phyloP scores from a whole-genome alignment of 2,113 vertebrate species.

The Artemisiospiza belli region DNA sequence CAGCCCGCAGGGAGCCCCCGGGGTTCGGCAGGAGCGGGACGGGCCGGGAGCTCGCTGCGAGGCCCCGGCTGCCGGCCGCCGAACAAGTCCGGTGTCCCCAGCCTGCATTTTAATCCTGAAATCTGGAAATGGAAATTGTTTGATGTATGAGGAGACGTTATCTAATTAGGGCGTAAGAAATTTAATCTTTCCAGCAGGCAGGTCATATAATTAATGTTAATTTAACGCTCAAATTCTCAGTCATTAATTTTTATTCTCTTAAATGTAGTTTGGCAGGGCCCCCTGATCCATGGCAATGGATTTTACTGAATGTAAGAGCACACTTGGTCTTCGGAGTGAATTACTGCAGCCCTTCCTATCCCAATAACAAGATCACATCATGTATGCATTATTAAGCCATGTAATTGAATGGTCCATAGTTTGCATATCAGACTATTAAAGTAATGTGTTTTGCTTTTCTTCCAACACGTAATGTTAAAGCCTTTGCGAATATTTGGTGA shows the following conservation, averaged over 20 bases:
- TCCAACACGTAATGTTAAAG: slow-evolving; percentile 97
- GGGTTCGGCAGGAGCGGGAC: background rate
- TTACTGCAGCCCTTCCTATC: slow-evolving; percentile 86
- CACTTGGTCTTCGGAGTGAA: slow-evolving; percentile 87
- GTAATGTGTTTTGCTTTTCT: slow-evolving; percentile 99
- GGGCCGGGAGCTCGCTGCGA: background rate
- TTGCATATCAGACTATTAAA: slow-evolving; percentile 99
- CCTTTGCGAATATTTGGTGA: slow-evolving; percentile 93
- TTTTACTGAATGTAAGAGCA: slow-evolving; percentile 84
- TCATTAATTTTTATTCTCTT: slow-evolving; percentile 99
- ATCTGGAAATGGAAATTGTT: slow-evolving; percentile 86
- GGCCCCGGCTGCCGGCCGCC: background rate
- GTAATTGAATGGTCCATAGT: slow-evolving; percentile 99
- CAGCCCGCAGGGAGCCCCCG: background rate
- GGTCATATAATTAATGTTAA: slow-evolving; percentile 99
- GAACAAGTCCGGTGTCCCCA: background rate
- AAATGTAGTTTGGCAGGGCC: slow-evolving; percentile 92
- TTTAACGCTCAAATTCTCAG: slow-evolving; percentile 99
- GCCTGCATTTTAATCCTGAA: slow-evolving; percentile 68
- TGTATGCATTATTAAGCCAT: slow-evolving; percentile 99
- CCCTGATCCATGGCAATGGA: slow-evolving; percentile 83
- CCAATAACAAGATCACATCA: slow-evolving; percentile 97
- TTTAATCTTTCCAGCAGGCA: slow-evolving; percentile 98
- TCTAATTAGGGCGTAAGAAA: slow-evolving; percentile 99
- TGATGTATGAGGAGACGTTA: slow-evolving; percentile 95